phyloP scores from a whole-genome alignment of 35 echinoderm and acorn worm genomes.

The Patiria miniata region DNA sequence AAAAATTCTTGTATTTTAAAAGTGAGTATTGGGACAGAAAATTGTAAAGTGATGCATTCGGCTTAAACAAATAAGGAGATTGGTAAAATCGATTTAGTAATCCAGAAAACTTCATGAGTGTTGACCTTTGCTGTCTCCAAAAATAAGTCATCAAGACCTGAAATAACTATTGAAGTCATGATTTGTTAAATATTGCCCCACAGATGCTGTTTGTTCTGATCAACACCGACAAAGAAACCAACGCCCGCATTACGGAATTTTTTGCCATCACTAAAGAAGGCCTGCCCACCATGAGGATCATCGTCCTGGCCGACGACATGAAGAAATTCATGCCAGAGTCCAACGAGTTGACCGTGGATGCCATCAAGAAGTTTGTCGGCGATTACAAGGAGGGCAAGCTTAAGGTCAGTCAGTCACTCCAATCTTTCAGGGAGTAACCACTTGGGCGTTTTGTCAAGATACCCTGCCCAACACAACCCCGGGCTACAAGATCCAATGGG shows the following conservation, averaged over 20 bases:
- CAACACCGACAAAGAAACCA: conserved; percentile 69
- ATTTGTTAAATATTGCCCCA: neutral
- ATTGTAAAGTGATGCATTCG: too few relatives aligned
- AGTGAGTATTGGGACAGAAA: too few relatives aligned
- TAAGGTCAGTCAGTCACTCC: conserved; percentile 69
- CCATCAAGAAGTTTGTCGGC: conserved; percentile 58
- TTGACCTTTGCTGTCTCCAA: too few relatives aligned
- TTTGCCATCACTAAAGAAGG: conserved; percentile 82
- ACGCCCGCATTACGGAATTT: conserved; percentile 87
- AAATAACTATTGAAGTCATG: neutral
- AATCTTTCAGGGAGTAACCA: too few relatives aligned
- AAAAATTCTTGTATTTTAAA: too few relatives aligned
- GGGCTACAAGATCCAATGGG: too few relatives aligned
- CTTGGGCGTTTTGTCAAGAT: too few relatives aligned
- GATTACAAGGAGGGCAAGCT: conserved; percentile 75
- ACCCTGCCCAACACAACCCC: too few relatives aligned
- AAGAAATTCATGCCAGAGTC: conserved; percentile 91
- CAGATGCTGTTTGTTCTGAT: conserved; percentile 96
- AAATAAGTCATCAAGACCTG: too few relatives aligned
- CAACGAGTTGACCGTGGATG: conserved; percentile 62
- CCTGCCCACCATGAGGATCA: conserved; percentile 82
- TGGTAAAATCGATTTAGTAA: too few relatives aligned
- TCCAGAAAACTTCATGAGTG: too few relatives aligned
- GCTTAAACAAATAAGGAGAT: too few relatives aligned
- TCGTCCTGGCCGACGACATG: conserved; percentile 93